Evolutionary conservation across 2,888 invertebrate genomes (phyloP), one percentile per base, ranked within the genome.

Genomic region (Aporophyla lueneburgensis): DNA sequence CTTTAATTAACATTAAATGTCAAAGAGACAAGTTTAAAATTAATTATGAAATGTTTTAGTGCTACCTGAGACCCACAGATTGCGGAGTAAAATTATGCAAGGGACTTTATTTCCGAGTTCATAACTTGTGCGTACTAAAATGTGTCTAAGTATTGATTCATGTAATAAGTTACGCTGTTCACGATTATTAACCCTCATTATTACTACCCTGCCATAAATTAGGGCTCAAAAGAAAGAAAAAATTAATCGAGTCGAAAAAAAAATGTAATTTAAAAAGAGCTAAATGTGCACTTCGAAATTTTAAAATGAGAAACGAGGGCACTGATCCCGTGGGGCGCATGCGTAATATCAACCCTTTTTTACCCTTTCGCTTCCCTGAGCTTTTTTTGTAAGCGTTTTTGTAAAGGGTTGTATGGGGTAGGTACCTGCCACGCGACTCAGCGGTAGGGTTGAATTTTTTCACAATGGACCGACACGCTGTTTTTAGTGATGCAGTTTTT

Each of bases 281-380:
- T 78, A 89, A 91, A 90, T 89, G 86, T 90, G 88, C 88, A 89
- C 84, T 89, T 88, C 87, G 85, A 90, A 90, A 93, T 91, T 95
- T 94, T 93, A 93, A 95, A 96, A 95, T 94, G 93, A 93, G 90
- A 91, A 92, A 91, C 93, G 94, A 95, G 96, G 95, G 94, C 95
- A 95, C 89, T 95, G 94, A 93, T 95, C 95, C 94, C 93, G 80
- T 88, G 91, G 90, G 90, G 91, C 96, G 96, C 96, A 96, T 96
- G 96, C 96, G 96, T 95, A 94, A 93, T 93, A 92, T 88, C 94
- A 96, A 96, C 96, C 96, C 96, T 96, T 96, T 95, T 96, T 95
- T 94, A 95, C 95, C 96, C 96, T 95, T 96, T 96, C 94, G 93
- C 91, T 93, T 94, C 95, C 95, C 96, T 88, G 93, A 93, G 93